Evolutionary conservation across 2,888 invertebrate genomes (phyloP), one percentile per base, ranked within the genome.

Genomic region (Fabriciana adippe): DNA sequence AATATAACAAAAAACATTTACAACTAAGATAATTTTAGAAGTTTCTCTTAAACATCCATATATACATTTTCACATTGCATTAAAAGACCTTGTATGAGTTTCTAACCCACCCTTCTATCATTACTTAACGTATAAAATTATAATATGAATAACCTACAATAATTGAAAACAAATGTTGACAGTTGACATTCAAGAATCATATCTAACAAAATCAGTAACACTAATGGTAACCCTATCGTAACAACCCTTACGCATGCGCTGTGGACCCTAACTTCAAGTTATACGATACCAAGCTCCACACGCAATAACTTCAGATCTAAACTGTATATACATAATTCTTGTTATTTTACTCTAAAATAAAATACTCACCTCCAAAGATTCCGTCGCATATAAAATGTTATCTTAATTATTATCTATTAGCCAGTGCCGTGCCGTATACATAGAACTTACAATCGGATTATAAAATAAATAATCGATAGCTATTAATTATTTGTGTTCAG

Each of bases 401-500:
- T 50, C 51, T 56, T 68, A 65, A 65, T 54, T 48, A 65, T 54
- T 48, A 63, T 68, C 50, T 57, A 55, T 67, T 55, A 55, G 21
- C 60, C n/a, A 67, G 63, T 65, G 56, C 50, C 66, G 54, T 67
- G 60, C 26, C 56, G 50, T 56, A 64, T 63, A 62, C n/a, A 53
- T 48, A 53, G 41, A 51, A 61, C 21, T 55, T 54, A 47, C 45
- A 73, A 68, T 71, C 69, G 73, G 69, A 74, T 83, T 60, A 86
- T 81, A 84, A 84, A 83, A 83, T 61, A 61, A 61, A 86, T 90
- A 89, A 91, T 91, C 90, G 88, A 92, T 92, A 91, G 83, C 86
- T 88, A 87, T 89, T 87, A 91, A 92, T 90, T 88, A 90, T 89
- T 90, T 90, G 90, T 87, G 87, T 85, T 85, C 81, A 82, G 82